phyloP scores from a whole-genome alignment of 2,113 vertebrate genomes.

The Varanus komodoensis region DNA sequence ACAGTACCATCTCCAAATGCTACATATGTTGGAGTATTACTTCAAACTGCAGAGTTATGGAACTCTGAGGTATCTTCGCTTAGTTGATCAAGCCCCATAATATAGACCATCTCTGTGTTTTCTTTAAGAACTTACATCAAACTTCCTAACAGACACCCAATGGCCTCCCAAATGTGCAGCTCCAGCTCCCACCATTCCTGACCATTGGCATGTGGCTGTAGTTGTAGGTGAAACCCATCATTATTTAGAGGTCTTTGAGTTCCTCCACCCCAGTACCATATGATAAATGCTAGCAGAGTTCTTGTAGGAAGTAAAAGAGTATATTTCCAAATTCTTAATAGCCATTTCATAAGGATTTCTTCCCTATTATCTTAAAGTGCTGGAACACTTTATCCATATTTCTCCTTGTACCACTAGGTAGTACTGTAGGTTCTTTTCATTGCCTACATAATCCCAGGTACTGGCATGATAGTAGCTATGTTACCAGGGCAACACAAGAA shows the following conservation, averaged over 20 bases:
- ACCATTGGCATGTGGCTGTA: too few relatives aligned
- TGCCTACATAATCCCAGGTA: too few relatives aligned
- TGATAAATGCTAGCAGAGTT: background rate
- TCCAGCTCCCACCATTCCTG: too few relatives aligned
- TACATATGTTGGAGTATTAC: slow-evolving; percentile 31
- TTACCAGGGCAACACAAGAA: background rate
- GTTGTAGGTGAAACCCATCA: background rate
- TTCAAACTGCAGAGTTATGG: background rate
- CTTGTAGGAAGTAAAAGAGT: background rate
- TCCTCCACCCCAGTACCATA: background rate
- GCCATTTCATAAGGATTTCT: background rate
- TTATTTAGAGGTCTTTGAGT: background rate
- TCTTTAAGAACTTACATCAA: background rate
- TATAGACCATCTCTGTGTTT: background rate
- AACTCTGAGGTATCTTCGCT: background rate
- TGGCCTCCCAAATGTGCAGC: too few relatives aligned
- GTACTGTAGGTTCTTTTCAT: background rate
- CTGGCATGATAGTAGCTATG: background rate
- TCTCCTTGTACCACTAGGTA: background rate
- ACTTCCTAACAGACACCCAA: background rate
- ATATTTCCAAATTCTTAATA: background rate
- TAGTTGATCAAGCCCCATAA: slow-evolving; percentile 1
- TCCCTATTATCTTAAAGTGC: too few relatives aligned
- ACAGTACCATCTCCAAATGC: slow-evolving; percentile 26
- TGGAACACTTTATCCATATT: background rate